Base-by-base conservation (phyloP, 1,140 invertebrate genomes). In the Zelostemma sp. region DNA sequence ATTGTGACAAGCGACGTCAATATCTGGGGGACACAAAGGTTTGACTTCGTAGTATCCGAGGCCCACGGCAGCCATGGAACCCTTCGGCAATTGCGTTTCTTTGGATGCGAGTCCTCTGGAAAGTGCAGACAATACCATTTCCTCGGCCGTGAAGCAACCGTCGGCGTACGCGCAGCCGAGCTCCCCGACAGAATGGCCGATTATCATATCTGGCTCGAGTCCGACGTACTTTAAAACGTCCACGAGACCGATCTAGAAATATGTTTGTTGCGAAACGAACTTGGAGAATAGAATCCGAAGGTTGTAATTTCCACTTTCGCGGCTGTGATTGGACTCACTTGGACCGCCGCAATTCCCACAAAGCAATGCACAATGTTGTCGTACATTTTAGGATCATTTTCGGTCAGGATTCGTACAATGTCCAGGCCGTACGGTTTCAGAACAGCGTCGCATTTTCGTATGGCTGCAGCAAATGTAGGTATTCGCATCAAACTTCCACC, bases 11-110 rank as follows among this genome's bases (percentile, higher is more conserved):
- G 91, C 92, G 1, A 92, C 86, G 41, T 90, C 87, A 74, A 92
- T 80, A 69, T 35, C 33, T 2, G 33, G 33, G 33, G 33, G 33
- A 9, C 33, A 35, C n/a, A 35, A 35, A 33, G 78, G 56, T 41
- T 82, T 82, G 12, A 91, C 83, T 51, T 89, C 84, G 25, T 87
- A 83, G 58, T 89, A 90, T 0, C 90, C 88, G 40, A 91, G 78
- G 50, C 91, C 93, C 25, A 95, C 88, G 25, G 93, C 92, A 28
- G 93, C 94, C 95, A 97, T 97, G 8, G 91, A 92, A 15, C 95
- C 95, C 14, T 80, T 85, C 38, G 92, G 89, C 66, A 96, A 86
- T 11, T 91, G 87, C 0, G 92, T 90, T 72, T 96, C 93, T 35
- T 93, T 84, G 35, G 95, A 94, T 16, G 93, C 95, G 45, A 90